These are phyloP conservation scores for Egretta garzetta DNA, from an alignment of 2,113 vertebrate genomes.

Conservation along the genomic window DNA sequence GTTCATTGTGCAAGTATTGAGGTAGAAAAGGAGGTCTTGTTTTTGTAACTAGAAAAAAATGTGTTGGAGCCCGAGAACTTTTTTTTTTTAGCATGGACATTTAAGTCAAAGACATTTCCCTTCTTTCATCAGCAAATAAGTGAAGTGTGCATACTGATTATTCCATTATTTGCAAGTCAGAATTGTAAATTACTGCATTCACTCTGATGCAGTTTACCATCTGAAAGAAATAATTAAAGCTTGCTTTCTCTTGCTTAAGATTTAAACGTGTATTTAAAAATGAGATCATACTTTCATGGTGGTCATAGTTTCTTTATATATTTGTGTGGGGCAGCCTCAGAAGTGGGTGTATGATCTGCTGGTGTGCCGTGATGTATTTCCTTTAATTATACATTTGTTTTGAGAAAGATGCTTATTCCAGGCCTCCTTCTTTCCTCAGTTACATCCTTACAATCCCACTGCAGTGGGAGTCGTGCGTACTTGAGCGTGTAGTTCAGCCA, in stretches of 20 bases:
- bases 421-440: not conserved
- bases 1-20: not conserved
- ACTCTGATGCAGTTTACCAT: not conserved
- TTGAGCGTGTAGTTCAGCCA: not conserved
- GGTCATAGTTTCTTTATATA: conserved; percentile 7
- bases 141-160: not conserved
- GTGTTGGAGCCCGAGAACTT: not conserved
- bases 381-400: conserved; percentile 38
- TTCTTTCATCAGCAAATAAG: not conserved
- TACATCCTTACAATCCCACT: not conserved
- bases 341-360: not conserved
- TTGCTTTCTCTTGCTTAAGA: conserved; percentile 1
- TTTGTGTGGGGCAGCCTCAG: conserved; percentile 23
- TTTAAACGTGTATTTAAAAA: conserved; percentile 42
- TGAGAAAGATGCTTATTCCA: not conserved
- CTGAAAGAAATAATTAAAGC: conserved; percentile 59
- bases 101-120: not conserved
- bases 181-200: conserved; percentile 10
- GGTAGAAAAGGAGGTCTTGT: not conserved
- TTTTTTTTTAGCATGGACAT: not conserved
- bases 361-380: not conserved
- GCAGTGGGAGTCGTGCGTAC: not conserved
- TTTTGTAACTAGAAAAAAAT: not conserved
- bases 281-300: conserved; percentile 49
- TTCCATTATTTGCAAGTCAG: conserved; percentile 20